Base-by-base conservation (phyloP, 1,140 invertebrate genomes). In the Aethina tumida region DNA sequence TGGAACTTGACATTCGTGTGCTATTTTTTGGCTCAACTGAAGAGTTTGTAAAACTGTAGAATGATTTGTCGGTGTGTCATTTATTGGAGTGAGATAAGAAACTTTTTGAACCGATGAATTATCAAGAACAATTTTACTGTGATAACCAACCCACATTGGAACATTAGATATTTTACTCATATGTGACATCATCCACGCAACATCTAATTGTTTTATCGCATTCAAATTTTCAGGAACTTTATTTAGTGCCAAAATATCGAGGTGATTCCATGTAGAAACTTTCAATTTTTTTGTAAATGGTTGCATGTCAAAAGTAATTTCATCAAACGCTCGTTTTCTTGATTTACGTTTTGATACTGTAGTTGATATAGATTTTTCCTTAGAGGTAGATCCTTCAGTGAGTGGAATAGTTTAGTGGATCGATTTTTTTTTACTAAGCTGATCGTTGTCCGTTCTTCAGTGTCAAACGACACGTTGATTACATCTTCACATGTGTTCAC, bases 81-180 rank as follows among this genome's bases (percentile, higher is more conserved):
- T 49, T 15, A 55, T 53, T 17, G 48, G 24, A 16, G 43, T 37
- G 16, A 53, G 27, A 35, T 50, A 52, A 15, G 19, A 16, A 43
- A 43, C 24, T 32, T 43, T 43, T 37, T 43, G 41, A 31, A 35
- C 36, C 3, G 12, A 19, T 29, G 17, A 29, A 35, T 33, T 35
- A 20, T 45, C 43, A 26, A 16, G 26, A 12, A 37, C 29, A 32
- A 46, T 41, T 21, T 37, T 41, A 17, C 25, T 36, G 10, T 40
- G 9, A 37, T 41, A 61, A 29, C 53, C 59, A 15, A 56, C 36
- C 52, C 50, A 63, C 55, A 58, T 59, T 13, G 53, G 47, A 45
- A 47, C 27, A 14, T 41, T 25, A 9, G 32, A 4, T 35, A 41
- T 41, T 31, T 41, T 35, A 17, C 35, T 22, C 12, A 14, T 31